Percentiles rank a stretch among this genome's conserved stretches.
Evolutionary conservation across 2,888 invertebrate species (phyloP).

Genomic region (Drosophila peninsularis): DNA sequence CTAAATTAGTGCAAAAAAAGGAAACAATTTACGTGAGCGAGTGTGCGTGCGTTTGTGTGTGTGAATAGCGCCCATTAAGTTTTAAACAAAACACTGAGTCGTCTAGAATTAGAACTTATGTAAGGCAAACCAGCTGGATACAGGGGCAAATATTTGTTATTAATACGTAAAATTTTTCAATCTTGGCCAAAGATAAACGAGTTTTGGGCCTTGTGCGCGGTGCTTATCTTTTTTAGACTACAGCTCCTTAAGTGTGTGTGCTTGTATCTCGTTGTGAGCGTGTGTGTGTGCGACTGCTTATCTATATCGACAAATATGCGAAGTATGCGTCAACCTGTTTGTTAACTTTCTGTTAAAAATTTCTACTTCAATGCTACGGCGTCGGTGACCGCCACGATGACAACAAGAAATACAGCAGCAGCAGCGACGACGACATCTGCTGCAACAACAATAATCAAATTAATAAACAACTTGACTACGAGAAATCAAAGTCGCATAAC

Average conservation of each 20-base stretch:
- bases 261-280: conserved; percentile 7
- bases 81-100: conserved; percentile 59
- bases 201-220: conserved; percentile 49
- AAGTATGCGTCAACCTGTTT: conserved; percentile 81
- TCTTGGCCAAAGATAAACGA: conserved; percentile 72
- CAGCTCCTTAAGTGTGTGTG: conserved; percentile 19
- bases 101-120: conserved; percentile 61
- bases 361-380: conserved; percentile 58
- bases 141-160: conserved; percentile 67
- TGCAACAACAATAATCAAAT: conserved; percentile 46
- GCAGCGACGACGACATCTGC: conserved; percentile 20
- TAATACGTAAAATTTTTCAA: conserved; percentile 63
- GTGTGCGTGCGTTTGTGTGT: conserved; percentile 29
- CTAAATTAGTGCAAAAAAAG: conserved; percentile 75
- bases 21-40: conserved; percentile 55
- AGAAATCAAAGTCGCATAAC: conserved; percentile 62
- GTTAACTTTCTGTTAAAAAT: conserved; percentile 74
- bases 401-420: conserved; percentile 11
- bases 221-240: conserved; percentile 53
- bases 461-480: conserved; percentile 48
- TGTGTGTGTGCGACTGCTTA: conserved; percentile 59
- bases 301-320: conserved; percentile 77
- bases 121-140: conserved; percentile 53
- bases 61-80: conserved; percentile 39
- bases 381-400: conserved; percentile 44